Base-by-base conservation (phyloP, 2,888 invertebrate species). In the Trissolcus japonicus region DNA sequence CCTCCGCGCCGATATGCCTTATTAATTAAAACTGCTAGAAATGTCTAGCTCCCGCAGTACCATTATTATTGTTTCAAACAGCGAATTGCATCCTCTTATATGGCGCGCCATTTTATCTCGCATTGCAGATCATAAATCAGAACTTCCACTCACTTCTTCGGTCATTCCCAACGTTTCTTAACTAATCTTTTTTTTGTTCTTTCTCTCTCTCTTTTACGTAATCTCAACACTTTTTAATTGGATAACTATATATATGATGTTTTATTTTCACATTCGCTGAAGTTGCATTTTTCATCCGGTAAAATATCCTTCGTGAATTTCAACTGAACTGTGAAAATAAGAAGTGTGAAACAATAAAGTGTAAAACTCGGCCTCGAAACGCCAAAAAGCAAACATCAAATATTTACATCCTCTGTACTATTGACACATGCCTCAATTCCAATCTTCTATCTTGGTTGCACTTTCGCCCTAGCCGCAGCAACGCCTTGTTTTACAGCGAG, bases 11-110 rank as follows among this genome's bases (percentile, higher is more conserved):
- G 66, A 67, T 76, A 71, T 63, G 72, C 63, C 76, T 72, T 68
- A 68, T 72, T 77, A 72, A 77, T 77, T 72, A 67, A 77, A 77
- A 68, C 65, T 68, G 60, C 41, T 60, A 68, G 54, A 51, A 68
- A 65, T 56, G 68, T 72, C 68, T 63, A 63, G 62, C 72, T 77
- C 54, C 76, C 46, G 67, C 61, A 21, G 53, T 54, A 54, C 48
- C 53, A 67, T 61, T 53, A 71, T 62, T 61, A 67, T 66, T 76
- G 66, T 69, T 65, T 46, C 56, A 17, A 69, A 65, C 65, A 35
- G 35, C 35, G 55, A 60, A 76, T 60, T 57, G 57, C 67, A 57
- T 67, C 57, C 66, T 74, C 62, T 68, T 62, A 68, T 35, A 35
- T 48, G 62, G 63, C 57, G 35, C 29, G 54, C 9, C 13, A 19